Conservation (phyloP, 2,888 invertebrate genomes). For the Lypha dubia region DNA sequence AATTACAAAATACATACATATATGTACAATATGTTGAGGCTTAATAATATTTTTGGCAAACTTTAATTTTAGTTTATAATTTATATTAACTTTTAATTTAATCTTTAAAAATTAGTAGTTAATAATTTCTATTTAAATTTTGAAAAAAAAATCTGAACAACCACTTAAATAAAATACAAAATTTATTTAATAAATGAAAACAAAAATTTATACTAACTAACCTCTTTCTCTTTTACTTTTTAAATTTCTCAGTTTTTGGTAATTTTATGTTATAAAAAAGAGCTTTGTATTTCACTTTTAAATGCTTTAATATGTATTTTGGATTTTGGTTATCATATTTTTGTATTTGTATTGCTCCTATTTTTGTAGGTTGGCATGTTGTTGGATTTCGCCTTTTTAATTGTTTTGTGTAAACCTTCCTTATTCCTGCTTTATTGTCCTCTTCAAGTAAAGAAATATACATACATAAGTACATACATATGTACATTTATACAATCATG, state of each 20-base stretch:
- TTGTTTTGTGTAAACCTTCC: neutral
- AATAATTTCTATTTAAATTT: conserved; percentile 23
- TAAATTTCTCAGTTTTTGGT: conserved; percentile 7
- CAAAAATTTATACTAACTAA: conserved; percentile 59
- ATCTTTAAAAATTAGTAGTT: conserved; percentile 5
- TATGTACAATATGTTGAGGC: neutral
- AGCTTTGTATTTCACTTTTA: conserved; percentile 10
- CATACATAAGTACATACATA: neutral
- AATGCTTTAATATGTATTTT: conserved; percentile 5
- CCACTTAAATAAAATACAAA: conserved; percentile 56
- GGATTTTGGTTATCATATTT: conserved; percentile 13
- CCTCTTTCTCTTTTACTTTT: conserved; percentile 35
- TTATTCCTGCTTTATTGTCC: neutral
- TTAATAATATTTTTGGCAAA: neutral
- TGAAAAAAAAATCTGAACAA: conserved; percentile 9
- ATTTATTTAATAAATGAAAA: conserved; percentile 51
- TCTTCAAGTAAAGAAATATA: neutral
- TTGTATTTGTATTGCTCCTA: neutral
- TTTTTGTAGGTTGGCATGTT: conserved; percentile 35
- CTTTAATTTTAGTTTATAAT: conserved; percentile 1
- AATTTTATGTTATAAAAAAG: neutral
- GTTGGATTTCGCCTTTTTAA: neutral
- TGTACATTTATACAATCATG: neutral
- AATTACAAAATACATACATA: neutral
- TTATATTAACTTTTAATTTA: conserved; percentile 15